Base-by-base conservation (phyloP, 1,140 invertebrate genomes). In the Alviniconcha marisindica region DNA sequence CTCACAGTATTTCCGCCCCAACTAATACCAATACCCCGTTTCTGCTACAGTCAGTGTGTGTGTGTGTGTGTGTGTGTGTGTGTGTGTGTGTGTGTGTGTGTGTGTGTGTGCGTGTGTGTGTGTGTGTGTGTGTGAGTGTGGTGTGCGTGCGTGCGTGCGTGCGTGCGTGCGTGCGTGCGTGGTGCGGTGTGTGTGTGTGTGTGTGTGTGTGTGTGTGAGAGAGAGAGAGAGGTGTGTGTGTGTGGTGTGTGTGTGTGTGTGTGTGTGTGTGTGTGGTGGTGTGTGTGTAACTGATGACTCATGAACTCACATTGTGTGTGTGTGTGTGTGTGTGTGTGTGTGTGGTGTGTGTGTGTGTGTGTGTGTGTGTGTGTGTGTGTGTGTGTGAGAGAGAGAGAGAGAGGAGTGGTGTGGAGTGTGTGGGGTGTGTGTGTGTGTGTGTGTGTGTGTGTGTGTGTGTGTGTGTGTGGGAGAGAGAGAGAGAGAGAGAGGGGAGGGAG, bases 241-340 rank as follows among this genome's bases (percentile, higher is more conserved):
- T n/a, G 56, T 60, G 56, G 24, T 60, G 56, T 60, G 56, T 60
- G 56, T 60, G 56, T 60, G 56, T 60, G 56, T 24, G 10, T n/a
- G 56, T 24, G 56, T n/a, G 56, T n/a, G 24, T n/a, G 56, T n/a
- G 56, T 60, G 56, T 60, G 48, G 7, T 7, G 7, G 48, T 51
- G 7, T 21, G 48, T 51, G 48, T n/a, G n/a, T n/a, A n/a, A n/a
- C n/a, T n/a, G n/a, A n/a, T n/a, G n/a, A n/a, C n/a, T n/a, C n/a
- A n/a, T n/a, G n/a, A n/a, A n/a, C n/a, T n/a, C n/a, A n/a, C n/a
- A n/a, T n/a, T 21, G 48, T n/a, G 56, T 3, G 24, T 24, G 48
- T 51, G 48, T 51, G 48, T 51, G 48, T 60, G 56, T n/a, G n/a
- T n/a, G n/a, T n/a, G 56, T n/a, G n/a, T 60, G 56, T 60, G 56